phyloP scores from a whole-genome alignment of 92 coral and sea anemone genomes.

The Porites rus region DNA sequence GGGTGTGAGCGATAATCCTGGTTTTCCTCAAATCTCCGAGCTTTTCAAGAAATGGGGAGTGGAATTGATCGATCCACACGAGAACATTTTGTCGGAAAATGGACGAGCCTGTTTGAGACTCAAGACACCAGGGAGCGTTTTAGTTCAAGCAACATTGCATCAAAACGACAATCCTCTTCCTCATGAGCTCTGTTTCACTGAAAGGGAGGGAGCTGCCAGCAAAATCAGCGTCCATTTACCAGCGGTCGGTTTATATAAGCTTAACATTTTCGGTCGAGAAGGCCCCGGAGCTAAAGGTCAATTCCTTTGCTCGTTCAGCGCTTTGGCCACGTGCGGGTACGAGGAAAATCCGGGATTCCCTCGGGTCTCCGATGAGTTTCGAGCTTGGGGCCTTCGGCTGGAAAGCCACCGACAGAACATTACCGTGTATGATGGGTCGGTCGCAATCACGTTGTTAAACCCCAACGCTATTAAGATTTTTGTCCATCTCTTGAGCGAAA shows the following conservation, averaged over 20 bases:
- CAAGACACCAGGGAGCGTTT: constrained; percentile 60
- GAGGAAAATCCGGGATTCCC: constrained; percentile 84
- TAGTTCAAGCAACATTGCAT: constrained; percentile 68
- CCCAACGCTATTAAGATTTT: constrained; percentile 61
- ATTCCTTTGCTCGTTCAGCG: constrained; percentile 65
- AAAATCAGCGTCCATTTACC: constrained; percentile 75
- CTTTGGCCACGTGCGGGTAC: constrained; percentile 67
- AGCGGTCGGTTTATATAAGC: constrained; percentile 73
- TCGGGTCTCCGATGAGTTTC: constrained; percentile 74
- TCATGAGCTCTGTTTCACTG: constrained; percentile 75
- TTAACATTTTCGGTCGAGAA: constrained; percentile 79
- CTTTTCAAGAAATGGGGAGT: constrained; percentile 69
- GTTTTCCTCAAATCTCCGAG: constrained; percentile 74
- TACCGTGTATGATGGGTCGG: constrained; percentile 70
- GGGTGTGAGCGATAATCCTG: constrained; percentile 82
- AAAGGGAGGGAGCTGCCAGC: constrained; percentile 45
- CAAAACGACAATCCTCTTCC: constrained; percentile 69
- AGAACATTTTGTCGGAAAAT: constrained; percentile 65
- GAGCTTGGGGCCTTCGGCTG: constrained; percentile 83
- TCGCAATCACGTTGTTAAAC: constrained; percentile 60
- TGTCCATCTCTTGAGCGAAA: constrained; percentile 56
- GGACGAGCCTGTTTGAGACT: constrained; percentile 68
- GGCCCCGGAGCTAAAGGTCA: constrained; percentile 66
- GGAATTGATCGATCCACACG: constrained; percentile 66
- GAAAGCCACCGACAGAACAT: constrained; percentile 85